Evolutionary conservation across 2,797 vertebrate species (phyloP).

Genomic region (Schizopygopsis pylzovi): DNA sequence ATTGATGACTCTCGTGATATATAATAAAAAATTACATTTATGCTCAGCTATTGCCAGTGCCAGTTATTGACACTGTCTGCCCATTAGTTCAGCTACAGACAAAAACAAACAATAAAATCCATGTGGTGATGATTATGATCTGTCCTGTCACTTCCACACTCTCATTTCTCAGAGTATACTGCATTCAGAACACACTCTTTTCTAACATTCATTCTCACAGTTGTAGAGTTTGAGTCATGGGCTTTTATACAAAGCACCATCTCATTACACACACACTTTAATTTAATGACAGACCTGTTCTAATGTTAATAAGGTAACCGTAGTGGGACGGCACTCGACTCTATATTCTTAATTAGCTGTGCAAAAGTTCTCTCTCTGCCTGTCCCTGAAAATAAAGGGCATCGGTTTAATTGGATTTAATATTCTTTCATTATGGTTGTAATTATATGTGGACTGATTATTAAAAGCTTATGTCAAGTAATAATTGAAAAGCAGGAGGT

Average conservation of each 20-base stretch:
- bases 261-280: not conserved
- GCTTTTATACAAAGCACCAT: not conserved
- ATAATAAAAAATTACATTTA: not conserved
- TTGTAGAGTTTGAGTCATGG: not conserved
- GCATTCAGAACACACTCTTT: not conserved
- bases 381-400: not conserved
- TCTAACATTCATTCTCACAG: not conserved
- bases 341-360: slow-evolving; percentile 7
- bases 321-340: not conserved
- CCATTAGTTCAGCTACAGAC: not conserved
- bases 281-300: not conserved
- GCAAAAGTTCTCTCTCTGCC: not conserved
- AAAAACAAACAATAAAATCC: not conserved
- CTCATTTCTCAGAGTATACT: not conserved
- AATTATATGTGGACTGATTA: slow-evolving; percentile 47
- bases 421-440: slow-evolving; percentile 44
- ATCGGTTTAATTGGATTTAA: slow-evolving; percentile 47
- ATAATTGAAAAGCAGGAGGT: slow-evolving; percentile 32
- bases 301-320: slow-evolving; percentile 13
- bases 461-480: slow-evolving; percentile 16
- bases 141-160: not conserved
- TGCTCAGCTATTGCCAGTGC: not conserved
- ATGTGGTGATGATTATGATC: not conserved
- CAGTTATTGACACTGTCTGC: not conserved
- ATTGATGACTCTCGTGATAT: not conserved